Conservation (phyloP, 2,888 invertebrate genomes). For the Pterostichus madidus region DNA sequence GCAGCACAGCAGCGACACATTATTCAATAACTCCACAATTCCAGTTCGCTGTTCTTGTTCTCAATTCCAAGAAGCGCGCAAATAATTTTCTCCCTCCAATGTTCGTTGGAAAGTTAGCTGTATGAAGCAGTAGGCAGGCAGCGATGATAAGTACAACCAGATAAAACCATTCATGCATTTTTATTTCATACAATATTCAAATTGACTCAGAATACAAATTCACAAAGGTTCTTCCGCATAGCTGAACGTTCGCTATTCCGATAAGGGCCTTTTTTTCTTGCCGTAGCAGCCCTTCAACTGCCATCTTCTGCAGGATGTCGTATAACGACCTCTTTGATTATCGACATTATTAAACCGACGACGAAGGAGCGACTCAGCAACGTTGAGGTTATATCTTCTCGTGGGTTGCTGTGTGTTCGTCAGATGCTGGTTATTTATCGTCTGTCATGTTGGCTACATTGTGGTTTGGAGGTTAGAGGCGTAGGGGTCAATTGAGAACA, state of each 20-base stretch:
- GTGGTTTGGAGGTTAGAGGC: not conserved
- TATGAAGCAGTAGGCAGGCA: not conserved
- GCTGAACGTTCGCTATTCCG: slow-evolving; percentile 21
- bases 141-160: slow-evolving; percentile 47
- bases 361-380: slow-evolving; percentile 24
- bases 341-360: slow-evolving; percentile 46
- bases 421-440: slow-evolving; percentile 39
- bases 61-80: slow-evolving; percentile 14
- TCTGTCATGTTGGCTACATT: slow-evolving; percentile 47
- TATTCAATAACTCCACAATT: slow-evolving; percentile 37
- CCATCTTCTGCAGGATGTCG: slow-evolving; percentile 52
- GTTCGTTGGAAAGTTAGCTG: slow-evolving; percentile 17
- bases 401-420: not conserved
- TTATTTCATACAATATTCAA: slow-evolving; percentile 61
- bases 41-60: slow-evolving; percentile 19
- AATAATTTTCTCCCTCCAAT: slow-evolving; percentile 21
- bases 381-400: not conserved
- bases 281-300: slow-evolving; percentile 5
- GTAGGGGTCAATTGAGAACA: slow-evolving; percentile 32
- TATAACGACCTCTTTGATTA: slow-evolving; percentile 54
- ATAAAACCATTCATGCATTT: slow-evolving; percentile 59
- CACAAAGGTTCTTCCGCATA: slow-evolving; percentile 54
- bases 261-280: slow-evolving; percentile 28
- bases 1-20: slow-evolving; percentile 18
- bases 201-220: slow-evolving; percentile 59